These are phyloP conservation scores for Hylaea fasciaria DNA, from an alignment of 2,888 invertebrate species.

Conservation along the genomic window DNA sequence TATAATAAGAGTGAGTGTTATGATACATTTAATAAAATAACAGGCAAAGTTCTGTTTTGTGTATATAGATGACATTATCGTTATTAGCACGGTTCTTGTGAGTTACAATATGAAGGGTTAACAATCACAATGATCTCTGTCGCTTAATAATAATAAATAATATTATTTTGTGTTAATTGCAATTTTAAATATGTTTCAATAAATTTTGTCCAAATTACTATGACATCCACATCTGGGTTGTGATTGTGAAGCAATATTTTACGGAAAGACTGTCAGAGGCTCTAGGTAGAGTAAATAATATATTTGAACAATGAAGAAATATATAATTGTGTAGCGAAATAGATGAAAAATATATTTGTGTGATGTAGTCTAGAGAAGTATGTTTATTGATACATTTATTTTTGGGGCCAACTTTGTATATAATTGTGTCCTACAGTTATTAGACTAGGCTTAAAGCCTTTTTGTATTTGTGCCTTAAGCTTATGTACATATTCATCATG, in stretches of 20 bases:
- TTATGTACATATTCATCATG: conserved; percentile 77
- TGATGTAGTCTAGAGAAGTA: conserved; percentile 44
- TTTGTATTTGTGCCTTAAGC: conserved; percentile 76
- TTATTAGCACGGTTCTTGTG: conserved; percentile 29
- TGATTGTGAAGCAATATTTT: conserved; percentile 70
- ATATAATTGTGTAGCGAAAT: conserved; percentile 36
- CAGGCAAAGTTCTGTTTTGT: conserved; percentile 47
- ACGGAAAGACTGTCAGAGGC: conserved; percentile 76
- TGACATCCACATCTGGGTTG: conserved; percentile 59
- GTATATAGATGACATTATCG: conserved; percentile 54
- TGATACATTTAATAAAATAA: conserved; percentile 31
- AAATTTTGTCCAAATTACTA: conserved; percentile 47
- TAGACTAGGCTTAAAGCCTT: conserved; percentile 71
- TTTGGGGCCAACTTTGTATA: conserved; percentile 76
- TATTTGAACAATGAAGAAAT: conserved; percentile 43
- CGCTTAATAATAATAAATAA: too few relatives aligned
- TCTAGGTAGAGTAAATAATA: conserved; percentile 64
- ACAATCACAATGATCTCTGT: conserved; percentile 23
- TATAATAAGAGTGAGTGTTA: conserved; percentile 41
- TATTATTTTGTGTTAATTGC: conserved; percentile 23
- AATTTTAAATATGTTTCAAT: conserved; percentile 24
- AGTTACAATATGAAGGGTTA: conserved; percentile 20
- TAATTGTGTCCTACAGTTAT: conserved; percentile 56
- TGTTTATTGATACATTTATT: conserved; percentile 52
- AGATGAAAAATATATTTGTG: conserved; percentile 47